Evolutionary conservation across 2,888 invertebrate genomes (phyloP), one percentile per base, ranked within the genome.

Genomic region (Andrena bicolor): DNA sequence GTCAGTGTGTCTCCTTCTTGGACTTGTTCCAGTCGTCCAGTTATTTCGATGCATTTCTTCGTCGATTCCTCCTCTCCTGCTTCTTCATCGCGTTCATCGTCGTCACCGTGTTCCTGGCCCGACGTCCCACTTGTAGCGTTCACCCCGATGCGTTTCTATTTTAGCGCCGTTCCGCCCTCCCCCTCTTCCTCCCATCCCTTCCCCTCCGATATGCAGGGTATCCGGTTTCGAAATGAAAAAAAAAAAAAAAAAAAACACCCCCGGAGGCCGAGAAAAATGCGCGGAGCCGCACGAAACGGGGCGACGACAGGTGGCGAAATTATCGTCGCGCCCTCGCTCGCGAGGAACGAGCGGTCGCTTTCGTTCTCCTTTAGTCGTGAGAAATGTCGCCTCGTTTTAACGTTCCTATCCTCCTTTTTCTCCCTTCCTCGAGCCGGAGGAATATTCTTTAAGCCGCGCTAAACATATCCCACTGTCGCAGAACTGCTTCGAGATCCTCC

Each of bases 61-160:
- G 72, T 70, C 82, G 78, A 58, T 80, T 79, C 76, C 72, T 35
- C 63, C 20, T 75, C 68, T 16, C 75, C 68, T 65, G 74, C 63
- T 56, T 10, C 76, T 28, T 63, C 28, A 63, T 48, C 80, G 60
- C 73, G 49, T 13, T 53, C 68, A 41, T 70, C 80, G 63, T 65
- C 72, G 66, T 75, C 30, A 74, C 32, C 68, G 63, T 49, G 60
- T 68, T 79, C 77, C 78, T 66, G 74, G 53, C 78, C 58, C 81
- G 68, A 72, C 81, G 84, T 84, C 76, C 87, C 84, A 86, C 88
- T 87, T 85, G 80, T 84, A 83, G 61, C 87, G 78, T 58, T 72
- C 72, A 63, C 66, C 80, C 72, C 77, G 76, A 73, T 77, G 84
- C 82, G 75, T 80, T 80, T 87, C 87, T 87, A 87, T 87, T 87